Evolutionary conservation across 2,113 vertebrate genomes (phyloP).

Genomic region (Proterorhinus semilunaris): DNA sequence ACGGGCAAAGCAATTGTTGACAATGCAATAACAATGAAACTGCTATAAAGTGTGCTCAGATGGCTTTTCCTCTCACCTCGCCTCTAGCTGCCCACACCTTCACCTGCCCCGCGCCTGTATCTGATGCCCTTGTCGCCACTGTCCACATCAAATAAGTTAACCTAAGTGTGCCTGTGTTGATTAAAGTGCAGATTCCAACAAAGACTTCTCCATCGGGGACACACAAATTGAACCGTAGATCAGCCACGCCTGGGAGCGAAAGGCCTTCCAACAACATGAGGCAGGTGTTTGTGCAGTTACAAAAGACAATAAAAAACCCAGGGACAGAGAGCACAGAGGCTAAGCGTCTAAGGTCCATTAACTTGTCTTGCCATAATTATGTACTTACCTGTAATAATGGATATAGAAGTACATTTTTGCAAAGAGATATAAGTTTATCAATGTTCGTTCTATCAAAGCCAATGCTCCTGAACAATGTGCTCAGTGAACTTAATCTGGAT

Average conservation of each 20-base stretch:
- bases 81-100: background rate
- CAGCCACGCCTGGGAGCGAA: slow-evolving; percentile 26
- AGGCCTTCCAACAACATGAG: slow-evolving; percentile 24
- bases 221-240: slow-evolving; percentile 48
- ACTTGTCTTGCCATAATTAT: no score
- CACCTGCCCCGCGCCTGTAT: slow-evolving; percentile 10
- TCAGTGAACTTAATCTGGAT: no score
- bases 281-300: slow-evolving; percentile 23
- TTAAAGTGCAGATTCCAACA: slow-evolving; percentile 51
- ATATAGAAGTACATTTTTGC: no score
- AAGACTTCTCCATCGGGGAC: slow-evolving; percentile 44
- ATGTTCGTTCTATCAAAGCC: no score
- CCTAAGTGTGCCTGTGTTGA: slow-evolving; percentile 39
- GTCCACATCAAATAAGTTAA: slow-evolving; percentile 57
- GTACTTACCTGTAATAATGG: no score
- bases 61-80: background rate
- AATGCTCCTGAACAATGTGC: no score
- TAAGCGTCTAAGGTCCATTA: slow-evolving; percentile 26
- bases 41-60: background rate
- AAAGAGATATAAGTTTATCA: no score
- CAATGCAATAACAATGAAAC: background rate
- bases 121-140: slow-evolving; percentile 51
- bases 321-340: slow-evolving; percentile 2
- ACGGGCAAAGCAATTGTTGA: no score
- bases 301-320: slow-evolving; percentile 13